These are phyloP conservation scores for Lypha dubia DNA, from an alignment of 2,888 invertebrate species.

Conservation along the genomic window DNA sequence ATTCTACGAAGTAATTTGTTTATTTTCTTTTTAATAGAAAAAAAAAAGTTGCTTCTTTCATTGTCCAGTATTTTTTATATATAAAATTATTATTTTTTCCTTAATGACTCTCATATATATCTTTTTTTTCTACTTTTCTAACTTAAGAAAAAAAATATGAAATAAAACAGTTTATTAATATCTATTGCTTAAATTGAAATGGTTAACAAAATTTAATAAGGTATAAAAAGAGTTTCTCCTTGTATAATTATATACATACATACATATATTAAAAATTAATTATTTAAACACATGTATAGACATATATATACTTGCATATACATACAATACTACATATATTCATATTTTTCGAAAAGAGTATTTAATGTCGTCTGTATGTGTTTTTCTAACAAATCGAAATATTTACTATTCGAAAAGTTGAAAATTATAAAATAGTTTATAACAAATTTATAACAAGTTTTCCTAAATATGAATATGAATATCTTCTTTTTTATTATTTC, in stretches of 20 bases:
- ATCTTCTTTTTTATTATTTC: constrained; percentile 18
- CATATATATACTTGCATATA: constrained; percentile 31
- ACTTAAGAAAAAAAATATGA: constrained; percentile 13
- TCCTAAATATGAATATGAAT: constrained; percentile 38
- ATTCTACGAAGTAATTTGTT: constrained; percentile 35
- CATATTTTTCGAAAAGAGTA: constrained; percentile 50
- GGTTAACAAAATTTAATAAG: constrained; percentile 53
- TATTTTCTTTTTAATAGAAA: too few relatives aligned
- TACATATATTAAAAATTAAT: neutral
- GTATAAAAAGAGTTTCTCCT: constrained; percentile 42
- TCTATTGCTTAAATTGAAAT: constrained; percentile 56
- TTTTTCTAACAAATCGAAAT: constrained; percentile 45
- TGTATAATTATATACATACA: neutral
- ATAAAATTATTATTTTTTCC: constrained; percentile 4
- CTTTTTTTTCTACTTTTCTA: constrained; percentile 40
- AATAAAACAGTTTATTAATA: constrained; percentile 30
- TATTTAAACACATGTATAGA: constrained; percentile 8
- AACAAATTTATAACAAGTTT: constrained; percentile 32
- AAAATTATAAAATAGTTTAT: constrained; percentile 8
- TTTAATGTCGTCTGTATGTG: constrained; percentile 52
- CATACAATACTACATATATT: too few relatives aligned
- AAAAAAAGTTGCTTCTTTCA: constrained; percentile 36
- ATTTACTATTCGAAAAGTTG: constrained; percentile 38
- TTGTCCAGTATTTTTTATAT: constrained; percentile 48
- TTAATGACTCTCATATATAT: constrained; percentile 17